Evolutionary conservation across 37 sponge, comb jelly and placozoan species (phyloP).

Genomic region (Oopsacas minuta): DNA sequence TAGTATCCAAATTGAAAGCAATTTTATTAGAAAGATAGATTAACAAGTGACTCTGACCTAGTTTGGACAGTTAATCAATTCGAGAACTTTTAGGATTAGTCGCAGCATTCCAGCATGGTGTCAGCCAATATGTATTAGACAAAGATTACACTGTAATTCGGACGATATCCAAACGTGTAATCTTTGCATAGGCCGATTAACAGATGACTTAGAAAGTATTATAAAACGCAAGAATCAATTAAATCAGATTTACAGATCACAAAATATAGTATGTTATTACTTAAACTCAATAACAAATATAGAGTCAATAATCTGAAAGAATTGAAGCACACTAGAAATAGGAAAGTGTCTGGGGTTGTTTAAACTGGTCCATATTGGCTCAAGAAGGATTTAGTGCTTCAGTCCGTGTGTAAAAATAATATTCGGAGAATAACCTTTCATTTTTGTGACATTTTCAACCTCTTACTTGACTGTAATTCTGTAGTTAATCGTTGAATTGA

Average conservation of each 20-base stretch:
- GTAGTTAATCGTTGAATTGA: neutral
- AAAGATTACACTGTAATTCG: too few relatives aligned
- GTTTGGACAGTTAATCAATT: too few relatives aligned
- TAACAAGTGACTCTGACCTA: too few relatives aligned
- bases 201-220: neutral
- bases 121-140: too few relatives aligned
- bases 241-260: constrained; percentile 12
- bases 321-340: neutral
- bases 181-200: too few relatives aligned
- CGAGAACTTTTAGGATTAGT: too few relatives aligned
- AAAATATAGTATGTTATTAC: neutral
- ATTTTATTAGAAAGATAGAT: too few relatives aligned
- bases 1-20: too few relatives aligned
- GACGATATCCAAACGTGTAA: too few relatives aligned
- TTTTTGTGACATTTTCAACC: neutral
- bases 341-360: neutral
- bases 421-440: neutral
- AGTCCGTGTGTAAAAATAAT: neutral
- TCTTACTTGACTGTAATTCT: neutral
- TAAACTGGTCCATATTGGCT: neutral
- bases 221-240: neutral
- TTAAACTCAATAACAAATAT: neutral
- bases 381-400: neutral
- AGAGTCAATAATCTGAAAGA: neutral
- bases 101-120: too few relatives aligned